Evolutionary conservation across 2,888 invertebrate species (phyloP).

Genomic region (Plusia festucae): DNA sequence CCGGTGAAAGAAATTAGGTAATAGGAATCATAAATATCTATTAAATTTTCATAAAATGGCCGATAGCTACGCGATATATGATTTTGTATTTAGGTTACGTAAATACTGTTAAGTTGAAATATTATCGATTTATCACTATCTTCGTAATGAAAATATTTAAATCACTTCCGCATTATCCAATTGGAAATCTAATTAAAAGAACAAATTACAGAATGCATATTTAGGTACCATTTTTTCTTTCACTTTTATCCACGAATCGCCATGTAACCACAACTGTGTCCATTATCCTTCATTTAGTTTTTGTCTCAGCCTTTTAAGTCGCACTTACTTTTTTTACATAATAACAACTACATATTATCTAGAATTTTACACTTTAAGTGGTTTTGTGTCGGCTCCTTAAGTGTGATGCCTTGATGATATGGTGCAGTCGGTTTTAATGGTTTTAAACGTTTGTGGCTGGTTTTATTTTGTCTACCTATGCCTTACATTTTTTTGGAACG

Average conservation of each 20-base stretch:
- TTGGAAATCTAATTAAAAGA: too few species aligned
- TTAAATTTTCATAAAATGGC: too few species aligned
- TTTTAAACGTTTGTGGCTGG: not conserved
- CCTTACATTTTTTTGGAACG: too few species aligned
- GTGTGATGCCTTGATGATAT: constrained; percentile 32
- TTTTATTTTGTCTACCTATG: not conserved
- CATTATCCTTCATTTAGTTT: constrained; percentile 62
- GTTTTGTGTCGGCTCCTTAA: constrained; percentile 36
- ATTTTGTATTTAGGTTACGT: too few species aligned
- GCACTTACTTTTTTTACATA: constrained; percentile 42
- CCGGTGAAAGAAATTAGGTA: too few species aligned
- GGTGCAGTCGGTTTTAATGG: constrained; percentile 13
- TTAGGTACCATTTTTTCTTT: not conserved
- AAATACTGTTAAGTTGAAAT: too few species aligned
- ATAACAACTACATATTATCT: constrained; percentile 62
- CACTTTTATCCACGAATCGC: not conserved
- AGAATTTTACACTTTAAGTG: constrained; percentile 52
- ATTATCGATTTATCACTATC: too few species aligned
- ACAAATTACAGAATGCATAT: not conserved
- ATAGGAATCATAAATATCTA: too few species aligned
- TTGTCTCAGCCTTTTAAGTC: constrained; percentile 45
- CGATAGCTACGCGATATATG: too few species aligned
- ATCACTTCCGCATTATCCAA: too few species aligned
- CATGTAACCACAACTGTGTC: constrained; percentile 26
- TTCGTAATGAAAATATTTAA: too few species aligned